These are phyloP conservation scores for Acrocyrtus sp. DNA, from an alignment of 2,888 invertebrate genomes.

Conservation along the genomic window DNA sequence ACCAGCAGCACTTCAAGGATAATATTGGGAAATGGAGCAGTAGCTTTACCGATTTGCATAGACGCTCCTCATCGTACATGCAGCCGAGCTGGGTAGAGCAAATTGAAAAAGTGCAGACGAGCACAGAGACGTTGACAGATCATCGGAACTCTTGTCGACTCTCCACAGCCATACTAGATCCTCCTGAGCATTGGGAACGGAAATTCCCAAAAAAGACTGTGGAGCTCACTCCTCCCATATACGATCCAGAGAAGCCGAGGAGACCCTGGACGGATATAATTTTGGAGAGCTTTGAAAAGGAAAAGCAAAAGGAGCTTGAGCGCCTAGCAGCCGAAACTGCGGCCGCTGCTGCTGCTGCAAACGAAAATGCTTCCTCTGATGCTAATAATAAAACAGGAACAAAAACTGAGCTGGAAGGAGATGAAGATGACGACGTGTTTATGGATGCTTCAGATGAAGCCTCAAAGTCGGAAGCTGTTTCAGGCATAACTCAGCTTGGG, in stretches of 20 bases:
- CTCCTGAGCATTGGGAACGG: conserved; percentile 48
- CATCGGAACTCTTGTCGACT: conserved; percentile 46
- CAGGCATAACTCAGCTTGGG: too few relatives aligned
- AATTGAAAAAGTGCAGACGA: conserved; percentile 61
- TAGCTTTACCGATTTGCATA: conserved; percentile 59
- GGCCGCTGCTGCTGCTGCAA: conserved; percentile 26
- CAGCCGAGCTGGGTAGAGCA: conserved; percentile 63
- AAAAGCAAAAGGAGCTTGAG: conserved; percentile 51
- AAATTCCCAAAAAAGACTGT: conserved; percentile 54
- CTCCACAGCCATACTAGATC: conserved; percentile 45
- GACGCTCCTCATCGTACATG: conserved; percentile 39
- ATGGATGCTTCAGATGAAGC: conserved; percentile 54
- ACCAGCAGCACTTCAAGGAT: conserved; percentile 3
- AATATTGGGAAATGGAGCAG: conserved; percentile 61
- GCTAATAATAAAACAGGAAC: conserved; percentile 45
- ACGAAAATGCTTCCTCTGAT: conserved; percentile 19
- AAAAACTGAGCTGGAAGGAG: conserved; percentile 29
- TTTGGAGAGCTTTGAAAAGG: conserved; percentile 62
- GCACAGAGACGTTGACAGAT: conserved; percentile 56
- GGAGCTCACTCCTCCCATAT: conserved; percentile 45
- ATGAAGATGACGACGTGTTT: conserved; percentile 60
- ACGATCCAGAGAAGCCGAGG: conserved; percentile 54
- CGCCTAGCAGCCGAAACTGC: conserved; percentile 36
- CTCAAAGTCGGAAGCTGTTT: conserved; percentile 28
- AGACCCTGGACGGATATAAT: conserved; percentile 63